phyloP scores from a whole-genome alignment of 30 jellyfish, hydroid and myxozoan genomes.

The Aurelia aurita complex sp. Pacific region DNA sequence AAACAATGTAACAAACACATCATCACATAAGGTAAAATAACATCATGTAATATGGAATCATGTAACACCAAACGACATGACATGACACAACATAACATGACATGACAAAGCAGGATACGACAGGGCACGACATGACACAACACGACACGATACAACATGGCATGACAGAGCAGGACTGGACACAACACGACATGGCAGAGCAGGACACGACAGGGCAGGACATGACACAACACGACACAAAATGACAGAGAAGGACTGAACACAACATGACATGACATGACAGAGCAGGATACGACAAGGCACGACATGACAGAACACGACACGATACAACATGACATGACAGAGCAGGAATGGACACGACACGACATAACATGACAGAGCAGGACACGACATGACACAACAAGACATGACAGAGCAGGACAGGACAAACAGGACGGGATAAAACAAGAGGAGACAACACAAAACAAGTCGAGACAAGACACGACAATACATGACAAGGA shows the following conservation, averaged over 20 bases:
- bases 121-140: not conserved
- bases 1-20: not conserved
- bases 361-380: not conserved
- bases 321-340: not conserved
- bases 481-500: not conserved
- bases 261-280: not conserved
- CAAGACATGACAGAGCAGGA: not conserved
- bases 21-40: too few relatives aligned
- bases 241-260: not conserved
- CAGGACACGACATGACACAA: constrained; percentile 1
- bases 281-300: too few relatives aligned
- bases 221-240: not conserved
- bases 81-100: not conserved
- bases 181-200: not conserved
- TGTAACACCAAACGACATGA: not conserved
- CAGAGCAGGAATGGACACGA: not conserved
- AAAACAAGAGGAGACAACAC: not conserved
- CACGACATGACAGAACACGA: too few relatives aligned
- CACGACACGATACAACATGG: not conserved
- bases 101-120: not conserved
- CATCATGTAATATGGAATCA: too few relatives aligned
- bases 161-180: not conserved
- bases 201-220: not conserved
- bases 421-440: not conserved
- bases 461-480: not conserved